Base-by-base conservation (phyloP, 2,113 vertebrate genomes). In the Tragelaphus scriptus region DNA sequence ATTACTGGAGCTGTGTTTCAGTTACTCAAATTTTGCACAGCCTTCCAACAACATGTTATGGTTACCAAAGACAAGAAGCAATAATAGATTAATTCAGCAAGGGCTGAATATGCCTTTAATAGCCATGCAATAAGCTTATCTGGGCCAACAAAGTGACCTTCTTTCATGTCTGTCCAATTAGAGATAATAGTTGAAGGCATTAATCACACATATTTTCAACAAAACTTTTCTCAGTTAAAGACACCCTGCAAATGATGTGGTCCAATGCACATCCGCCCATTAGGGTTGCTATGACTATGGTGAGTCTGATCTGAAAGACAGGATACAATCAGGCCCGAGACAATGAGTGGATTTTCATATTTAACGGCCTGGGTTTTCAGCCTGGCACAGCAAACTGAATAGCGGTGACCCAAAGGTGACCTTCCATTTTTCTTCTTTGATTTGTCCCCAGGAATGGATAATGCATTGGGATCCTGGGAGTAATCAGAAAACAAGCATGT, bases 271-370 rank as follows among this genome's bases (percentile, higher is more conserved):
- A 98, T 97, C 94, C 53, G 87, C 96, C 92, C 95, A 90, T 98
- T 98, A 97, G 30, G 28, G 97, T 98, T 98, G 97, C 96, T 98
- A 95, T 96, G 97, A 97, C 90, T 98, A 89, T 96, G 68, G 87
- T 95, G 85, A 95, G 89, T 86, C 95, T 92, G 95, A 90, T 97
- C 90, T 97, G 92, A 98, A 98, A 98, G 98, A 96, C 91, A 98
- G 98, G 92, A 98, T 96, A 97, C 65, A 97, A 98, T 97, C 97
- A 97, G 85, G 92, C 63, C 36, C 77, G 94, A 96, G 96, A 98
- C 86, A 99, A 98, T 97, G 92, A 97, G 91, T 92, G 97, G 98
- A 98, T 98, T 99, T 99, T 98, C 98, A 98, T 95, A 97, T 98
- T 97, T 98, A 98, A 97, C 84, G 51, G 95, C 47, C 85, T 97